Base-by-base conservation (phyloP, 1,140 invertebrate genomes). In the Ostrea denselamellosa region DNA sequence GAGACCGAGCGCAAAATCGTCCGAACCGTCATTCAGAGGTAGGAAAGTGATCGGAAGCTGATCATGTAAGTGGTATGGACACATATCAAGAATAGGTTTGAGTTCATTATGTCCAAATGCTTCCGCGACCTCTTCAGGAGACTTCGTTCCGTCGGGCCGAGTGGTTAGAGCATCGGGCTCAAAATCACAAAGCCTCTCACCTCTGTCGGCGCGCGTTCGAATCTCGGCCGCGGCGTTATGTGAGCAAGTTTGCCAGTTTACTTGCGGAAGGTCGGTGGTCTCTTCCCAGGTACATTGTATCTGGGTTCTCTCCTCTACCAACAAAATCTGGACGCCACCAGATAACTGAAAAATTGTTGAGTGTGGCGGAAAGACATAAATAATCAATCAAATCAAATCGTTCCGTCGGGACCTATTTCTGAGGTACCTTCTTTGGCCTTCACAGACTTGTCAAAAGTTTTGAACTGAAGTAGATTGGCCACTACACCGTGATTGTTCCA, bases 1-100 rank as follows among this genome's bases (percentile, higher is more conserved):
- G 5, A 88, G 81, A 8, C 87, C 85, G 52, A 68, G 85, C 19
- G 25, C 85, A 83, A 85, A 85, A 86, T 88, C 82, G 17, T 88
- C 71, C 25, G 81, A 19, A 12, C 19, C 54, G 8, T 51, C 53
- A 12, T 22, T 44, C 28, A 65, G 65, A 22, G 17, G 44, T n/a
- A 85, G 77, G 62, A 88, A 88, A 9, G 87, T 88, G 22, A 56
- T 14, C 10, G 86, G 77, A 53, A 68, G 68, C 3, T 86, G 84
- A 14, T 83, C 85, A 10, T n/a, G 1, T 14, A 17, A 0, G 2
- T 19, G 10, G 17, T n/a, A 28, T 12, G 44, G 58, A 22, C 68
- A 51, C 7, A 52, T 84, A 19, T 65, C 0, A 0, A 88, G 28
- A 9, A 88, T 44, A 0, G 28, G 85, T 0, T 52, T 14, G 19